phyloP scores from a whole-genome alignment of 1,140 invertebrate species.

The Metopolophium dirhodum region DNA sequence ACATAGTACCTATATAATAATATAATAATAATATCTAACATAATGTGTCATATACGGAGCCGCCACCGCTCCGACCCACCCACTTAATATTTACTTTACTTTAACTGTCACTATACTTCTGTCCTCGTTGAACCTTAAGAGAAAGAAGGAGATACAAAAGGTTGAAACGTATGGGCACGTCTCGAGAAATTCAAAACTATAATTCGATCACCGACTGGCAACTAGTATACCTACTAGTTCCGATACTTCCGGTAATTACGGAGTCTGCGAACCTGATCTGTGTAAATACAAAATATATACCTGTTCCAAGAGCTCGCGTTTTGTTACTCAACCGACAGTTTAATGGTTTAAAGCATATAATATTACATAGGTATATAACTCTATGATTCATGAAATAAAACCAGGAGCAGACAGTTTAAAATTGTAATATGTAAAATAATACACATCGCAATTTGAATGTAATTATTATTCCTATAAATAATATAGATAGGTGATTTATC shows the following conservation, averaged over 20 bases:
- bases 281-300: neutral
- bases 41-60: neutral
- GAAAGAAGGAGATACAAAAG: neutral
- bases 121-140: neutral
- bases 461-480: neutral
- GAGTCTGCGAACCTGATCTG: neutral
- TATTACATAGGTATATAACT: neutral
- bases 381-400: neutral
- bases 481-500: neutral
- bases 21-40: neutral
- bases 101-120: neutral
- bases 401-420: neutral
- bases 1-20: neutral
- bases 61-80: neutral
- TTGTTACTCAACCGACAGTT: neutral
- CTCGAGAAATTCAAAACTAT: neutral
- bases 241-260: conserved; percentile 11
- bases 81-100: neutral
- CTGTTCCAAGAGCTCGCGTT: neutral
- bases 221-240: neutral
- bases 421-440: neutral
- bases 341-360: neutral
- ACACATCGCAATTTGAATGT: neutral
- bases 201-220: neutral
- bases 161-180: neutral